A percentile compares a stretch with the other conserved stretches of the same genome.
phyloP scores from a whole-genome alignment of 2,888 invertebrate genomes.

The Amorpha juglandis region DNA sequence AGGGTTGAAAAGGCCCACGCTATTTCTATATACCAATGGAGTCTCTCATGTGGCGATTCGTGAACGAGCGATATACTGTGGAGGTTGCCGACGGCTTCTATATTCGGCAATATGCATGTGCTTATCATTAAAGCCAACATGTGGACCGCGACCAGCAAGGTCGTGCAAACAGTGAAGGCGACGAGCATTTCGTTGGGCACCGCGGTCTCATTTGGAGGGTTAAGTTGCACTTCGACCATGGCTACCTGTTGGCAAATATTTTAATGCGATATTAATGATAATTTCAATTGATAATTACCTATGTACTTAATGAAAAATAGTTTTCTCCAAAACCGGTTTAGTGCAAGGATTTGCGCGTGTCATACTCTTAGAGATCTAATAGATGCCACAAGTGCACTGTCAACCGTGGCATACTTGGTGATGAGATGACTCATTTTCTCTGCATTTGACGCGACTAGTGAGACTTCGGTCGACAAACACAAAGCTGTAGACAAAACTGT shows the following conservation, averaged over 20 bases:
- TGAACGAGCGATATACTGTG: constrained; percentile 94
- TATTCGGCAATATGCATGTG: constrained; percentile 99
- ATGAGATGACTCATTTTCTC: too few species aligned
- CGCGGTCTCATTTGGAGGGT: constrained; percentile 85
- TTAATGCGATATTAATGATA: neutral
- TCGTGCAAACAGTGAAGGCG: constrained; percentile 97
- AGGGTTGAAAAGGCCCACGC: constrained; percentile 99
- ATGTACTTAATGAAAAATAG: neutral
- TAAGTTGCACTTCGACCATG: constrained; percentile 98
- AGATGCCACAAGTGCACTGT: too few species aligned
- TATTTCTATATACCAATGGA: constrained; percentile 97
- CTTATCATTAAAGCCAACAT: constrained; percentile 99
- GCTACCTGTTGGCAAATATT: constrained; percentile 76
- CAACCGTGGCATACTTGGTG: too few species aligned
- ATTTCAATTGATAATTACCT: neutral
- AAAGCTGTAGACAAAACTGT: too few species aligned
- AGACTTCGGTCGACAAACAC: too few species aligned
- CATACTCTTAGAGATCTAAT: too few species aligned
- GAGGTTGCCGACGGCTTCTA: constrained; percentile 97
- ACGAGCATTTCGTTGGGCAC: constrained; percentile 93
- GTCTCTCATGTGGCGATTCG: constrained; percentile 94
- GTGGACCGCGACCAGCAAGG: constrained; percentile 97
- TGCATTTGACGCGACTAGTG: too few species aligned
- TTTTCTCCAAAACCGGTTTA: neutral
- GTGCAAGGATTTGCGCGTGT: too few species aligned